phyloP scores from a whole-genome alignment of 1,140 invertebrate genomes.

The Sinella curviseta region DNA sequence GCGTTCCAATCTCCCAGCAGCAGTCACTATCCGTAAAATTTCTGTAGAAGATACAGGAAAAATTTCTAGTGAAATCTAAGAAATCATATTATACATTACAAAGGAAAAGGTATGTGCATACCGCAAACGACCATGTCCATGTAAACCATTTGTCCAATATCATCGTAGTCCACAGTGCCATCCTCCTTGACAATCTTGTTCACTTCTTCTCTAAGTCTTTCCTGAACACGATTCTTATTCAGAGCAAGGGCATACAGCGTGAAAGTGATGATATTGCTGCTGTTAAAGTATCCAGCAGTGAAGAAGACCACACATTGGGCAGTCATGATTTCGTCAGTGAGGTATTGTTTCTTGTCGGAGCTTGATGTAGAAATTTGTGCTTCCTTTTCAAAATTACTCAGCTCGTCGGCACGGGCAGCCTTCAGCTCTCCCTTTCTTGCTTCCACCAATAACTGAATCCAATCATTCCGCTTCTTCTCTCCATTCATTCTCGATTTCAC shows the following conservation, averaged over 20 bases:
- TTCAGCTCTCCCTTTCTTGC: conserved; percentile 3
- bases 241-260: conserved; percentile 67
- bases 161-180: background rate
- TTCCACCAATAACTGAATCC: background rate
- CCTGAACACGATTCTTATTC: conserved; percentile 59
- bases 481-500: background rate
- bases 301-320: conserved; percentile 59
- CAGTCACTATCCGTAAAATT: conserved; percentile 33
- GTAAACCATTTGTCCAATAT: conserved; percentile 55
- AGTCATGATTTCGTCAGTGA: conserved; percentile 29
- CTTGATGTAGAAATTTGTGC: background rate
- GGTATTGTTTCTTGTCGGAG: background rate
- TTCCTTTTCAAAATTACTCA: background rate
- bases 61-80: background rate
- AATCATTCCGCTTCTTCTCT: background rate
- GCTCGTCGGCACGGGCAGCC: background rate
- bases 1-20: background rate
- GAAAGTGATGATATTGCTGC: conserved; percentile 68
- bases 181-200: background rate
- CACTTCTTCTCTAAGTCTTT: background rate
- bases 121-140: conserved; percentile 58
- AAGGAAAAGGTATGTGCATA: no score
- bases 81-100: background rate
- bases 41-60: background rate
- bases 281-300: conserved; percentile 75